Conservation (phyloP, 2,113 vertebrate species). For the pig (Sus scrofa) region T2T-Sscrofa CM000826.6:42434501-42435000, state of each 20-base stretch:
- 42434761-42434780: neutral
- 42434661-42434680: neutral
- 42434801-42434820: neutral
- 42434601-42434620: neutral
- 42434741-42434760: neutral
- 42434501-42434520: neutral
- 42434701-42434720: neutral
- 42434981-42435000: neutral
- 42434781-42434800: neutral
- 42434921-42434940: neutral
- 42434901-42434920: slow-evolving; percentile 62
- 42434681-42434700: neutral
- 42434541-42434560: neutral
- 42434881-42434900: slow-evolving; percentile 40
- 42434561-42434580: neutral
- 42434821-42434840: neutral
- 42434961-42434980: neutral
- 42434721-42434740: neutral
- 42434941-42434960: neutral
- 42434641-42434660: neutral
- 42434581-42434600: neutral
- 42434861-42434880: slow-evolving; percentile 22
- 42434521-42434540: neutral
- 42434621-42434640: neutral
- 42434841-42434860: slow-evolving; percentile 49